Evolutionary conservation across 2,113 vertebrate genomes (phyloP), one percentile per base, ranked within the genome.

Genomic region (Recurvirostra avosetta): DNA sequence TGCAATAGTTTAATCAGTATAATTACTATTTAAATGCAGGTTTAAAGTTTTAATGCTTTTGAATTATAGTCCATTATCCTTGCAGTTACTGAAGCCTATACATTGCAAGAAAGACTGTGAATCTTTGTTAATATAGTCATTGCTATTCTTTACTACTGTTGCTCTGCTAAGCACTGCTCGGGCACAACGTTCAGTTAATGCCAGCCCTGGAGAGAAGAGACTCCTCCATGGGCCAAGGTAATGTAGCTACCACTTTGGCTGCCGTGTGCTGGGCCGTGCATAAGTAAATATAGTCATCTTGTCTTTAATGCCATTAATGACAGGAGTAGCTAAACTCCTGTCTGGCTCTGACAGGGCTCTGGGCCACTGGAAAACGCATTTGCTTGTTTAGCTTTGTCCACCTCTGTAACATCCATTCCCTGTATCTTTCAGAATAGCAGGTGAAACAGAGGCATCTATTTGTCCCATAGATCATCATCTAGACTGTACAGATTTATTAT

Each of bases 21-120:
- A 91, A 97, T 87, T 94, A 66, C 43, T 92, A 72, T 91, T 93
- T 91, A 91, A 96, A 94, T 81, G 25, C 58, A 94, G 27, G 76
- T 81, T 90, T 93, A 84, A 91, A 86, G 21, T 75, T 91, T 67
- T 86, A 94, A 89, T 81, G 52, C 30, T 63, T 95, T 94, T 88
- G 81, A 95, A 94, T 95, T 95, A 78, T 56, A 77, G 49, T 81
- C 72, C 56, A 93, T 96, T 94, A 96, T 78, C 27, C 66, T 78
- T 81, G 32, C 52, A 94, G 32, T 58, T 66, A 61, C 29, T 81
- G 73, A 89, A 81, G 49, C 53, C 70, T 87, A 61, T 30, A 59
- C 5, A 41, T 58, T 65, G 21, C 25, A 81, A 75, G 56, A 72
- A 84, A 65, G 73, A 49, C 8, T 27, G 18, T 50, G 72, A 55